phyloP scores from a whole-genome alignment of 2,888 invertebrate species.

The Tachina grossa region DNA sequence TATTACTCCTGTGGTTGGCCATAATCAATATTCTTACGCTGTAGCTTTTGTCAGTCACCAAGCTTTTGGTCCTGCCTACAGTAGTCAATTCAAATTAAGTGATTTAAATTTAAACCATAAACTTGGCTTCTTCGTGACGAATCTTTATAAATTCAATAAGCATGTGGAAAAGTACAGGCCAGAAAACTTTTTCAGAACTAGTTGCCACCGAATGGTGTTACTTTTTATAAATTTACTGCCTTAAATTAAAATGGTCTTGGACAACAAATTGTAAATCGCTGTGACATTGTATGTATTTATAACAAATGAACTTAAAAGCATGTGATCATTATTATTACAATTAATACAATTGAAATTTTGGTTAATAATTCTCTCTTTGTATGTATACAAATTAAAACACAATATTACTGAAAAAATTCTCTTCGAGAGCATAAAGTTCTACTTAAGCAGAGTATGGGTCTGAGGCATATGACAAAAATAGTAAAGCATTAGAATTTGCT shows the following conservation, averaged over 20 bases:
- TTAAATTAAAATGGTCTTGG: conserved; percentile 22
- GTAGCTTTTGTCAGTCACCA: conserved; percentile 83
- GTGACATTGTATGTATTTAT: not conserved
- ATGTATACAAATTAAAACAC: too few species aligned
- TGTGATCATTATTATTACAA: too few species aligned
- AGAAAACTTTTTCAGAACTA: not conserved
- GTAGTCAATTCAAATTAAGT: conserved; percentile 76
- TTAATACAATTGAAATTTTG: too few species aligned
- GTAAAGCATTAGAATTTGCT: too few species aligned
- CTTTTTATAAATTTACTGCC: conserved; percentile 77
- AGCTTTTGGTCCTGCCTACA: conserved; percentile 82
- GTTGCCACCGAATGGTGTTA: conserved; percentile 73
- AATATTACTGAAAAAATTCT: too few species aligned
- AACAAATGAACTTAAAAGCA: too few species aligned
- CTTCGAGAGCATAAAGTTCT: too few species aligned
- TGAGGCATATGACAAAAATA: too few species aligned
- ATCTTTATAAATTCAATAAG: not conserved
- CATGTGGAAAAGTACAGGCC: not conserved
- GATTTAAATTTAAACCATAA: conserved; percentile 80
- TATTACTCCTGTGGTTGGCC: conserved; percentile 78
- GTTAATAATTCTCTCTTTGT: too few species aligned
- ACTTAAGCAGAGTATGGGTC: too few species aligned
- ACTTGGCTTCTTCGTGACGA: conserved; percentile 77
- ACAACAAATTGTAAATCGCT: not conserved
- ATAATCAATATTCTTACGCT: conserved; percentile 82